These are phyloP conservation scores for Pygathrix nemaeus DNA, from an alignment of 2,113 vertebrate species.

Conservation along the genomic window DNA sequence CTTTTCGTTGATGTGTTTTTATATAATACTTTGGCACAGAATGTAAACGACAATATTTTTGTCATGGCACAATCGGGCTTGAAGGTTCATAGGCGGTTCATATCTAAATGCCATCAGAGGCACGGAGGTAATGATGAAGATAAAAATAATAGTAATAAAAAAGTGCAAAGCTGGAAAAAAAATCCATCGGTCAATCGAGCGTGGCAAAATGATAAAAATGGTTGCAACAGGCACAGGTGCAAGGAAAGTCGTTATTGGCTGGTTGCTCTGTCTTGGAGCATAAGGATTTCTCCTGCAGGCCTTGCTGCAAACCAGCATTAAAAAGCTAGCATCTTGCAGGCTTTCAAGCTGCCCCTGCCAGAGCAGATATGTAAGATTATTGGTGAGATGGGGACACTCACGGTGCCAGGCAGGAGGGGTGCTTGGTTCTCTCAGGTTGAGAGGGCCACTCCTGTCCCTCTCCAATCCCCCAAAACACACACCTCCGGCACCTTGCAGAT, in stretches of 20 bases:
- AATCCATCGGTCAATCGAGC: slow-evolving; percentile 83
- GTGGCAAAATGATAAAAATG: slow-evolving; percentile 79
- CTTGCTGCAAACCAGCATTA: not conserved
- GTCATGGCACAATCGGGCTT: slow-evolving; percentile 81
- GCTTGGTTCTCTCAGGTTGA: not conserved
- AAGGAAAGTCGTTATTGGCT: slow-evolving; percentile 46
- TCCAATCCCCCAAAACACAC: not conserved
- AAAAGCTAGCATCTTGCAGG: not conserved
- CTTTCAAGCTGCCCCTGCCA: not conserved
- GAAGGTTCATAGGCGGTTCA: slow-evolving; percentile 86
- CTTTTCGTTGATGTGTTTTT: slow-evolving; percentile 84
- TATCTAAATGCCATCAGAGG: slow-evolving; percentile 80
- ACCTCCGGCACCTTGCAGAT: not conserved
- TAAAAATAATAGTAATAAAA: slow-evolving; percentile 82
- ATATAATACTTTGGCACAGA: slow-evolving; percentile 85
- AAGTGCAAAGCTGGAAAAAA: slow-evolving; percentile 79
- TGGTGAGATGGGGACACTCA: not conserved
- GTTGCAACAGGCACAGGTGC: slow-evolving; percentile 81
- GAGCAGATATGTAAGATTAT: not conserved
- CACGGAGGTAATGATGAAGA: slow-evolving; percentile 80
- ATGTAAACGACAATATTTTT: slow-evolving; percentile 86
- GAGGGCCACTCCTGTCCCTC: not conserved
- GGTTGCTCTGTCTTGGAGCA: slow-evolving; percentile 25
- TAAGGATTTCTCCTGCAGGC: not conserved
- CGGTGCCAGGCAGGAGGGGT: not conserved